Evolutionary conservation across 1,140 invertebrate genomes (phyloP).

Genomic region (Gryllus bimaculatus): DNA sequence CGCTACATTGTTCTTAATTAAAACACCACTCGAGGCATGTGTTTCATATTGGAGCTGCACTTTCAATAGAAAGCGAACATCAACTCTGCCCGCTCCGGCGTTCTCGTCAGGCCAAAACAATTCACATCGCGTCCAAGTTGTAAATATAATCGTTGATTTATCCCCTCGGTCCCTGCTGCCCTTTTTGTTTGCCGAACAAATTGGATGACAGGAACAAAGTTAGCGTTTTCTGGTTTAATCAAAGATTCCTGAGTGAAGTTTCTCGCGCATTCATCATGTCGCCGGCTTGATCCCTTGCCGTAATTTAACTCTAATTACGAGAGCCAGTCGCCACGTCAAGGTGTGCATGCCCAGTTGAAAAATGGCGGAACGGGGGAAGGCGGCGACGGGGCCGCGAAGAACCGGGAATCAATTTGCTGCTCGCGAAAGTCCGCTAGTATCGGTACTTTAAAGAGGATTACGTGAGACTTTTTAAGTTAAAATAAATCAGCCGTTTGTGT

Average conservation of each 20-base stretch:
- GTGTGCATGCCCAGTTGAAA: not conserved
- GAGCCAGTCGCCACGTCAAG: not conserved
- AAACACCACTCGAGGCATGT: no score
- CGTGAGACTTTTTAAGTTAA: no score
- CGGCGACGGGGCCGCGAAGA: not conserved
- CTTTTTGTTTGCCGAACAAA: not conserved
- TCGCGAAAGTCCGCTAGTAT: not conserved
- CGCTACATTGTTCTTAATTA: no score
- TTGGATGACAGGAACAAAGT: conserved; percentile 1
- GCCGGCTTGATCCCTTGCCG: not conserved
- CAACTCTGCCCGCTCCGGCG: no score
- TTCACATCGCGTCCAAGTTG: not conserved
- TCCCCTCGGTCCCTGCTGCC: not conserved
- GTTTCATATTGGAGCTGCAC: no score
- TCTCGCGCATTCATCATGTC: not conserved
- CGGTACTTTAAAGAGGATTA: no score
- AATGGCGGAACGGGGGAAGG: not conserved
- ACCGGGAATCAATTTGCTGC: not conserved
- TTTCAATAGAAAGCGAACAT: no score
- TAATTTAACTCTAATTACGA: conserved; percentile 2
- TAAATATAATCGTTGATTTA: not conserved
- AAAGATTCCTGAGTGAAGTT: conserved; percentile 1
- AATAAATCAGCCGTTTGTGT: no score
- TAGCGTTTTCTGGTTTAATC: conserved; percentile 1
- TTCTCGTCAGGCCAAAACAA: not conserved